Base-by-base conservation (phyloP, 2,113 vertebrate genomes). In the Chionodraco myersi region DNA sequence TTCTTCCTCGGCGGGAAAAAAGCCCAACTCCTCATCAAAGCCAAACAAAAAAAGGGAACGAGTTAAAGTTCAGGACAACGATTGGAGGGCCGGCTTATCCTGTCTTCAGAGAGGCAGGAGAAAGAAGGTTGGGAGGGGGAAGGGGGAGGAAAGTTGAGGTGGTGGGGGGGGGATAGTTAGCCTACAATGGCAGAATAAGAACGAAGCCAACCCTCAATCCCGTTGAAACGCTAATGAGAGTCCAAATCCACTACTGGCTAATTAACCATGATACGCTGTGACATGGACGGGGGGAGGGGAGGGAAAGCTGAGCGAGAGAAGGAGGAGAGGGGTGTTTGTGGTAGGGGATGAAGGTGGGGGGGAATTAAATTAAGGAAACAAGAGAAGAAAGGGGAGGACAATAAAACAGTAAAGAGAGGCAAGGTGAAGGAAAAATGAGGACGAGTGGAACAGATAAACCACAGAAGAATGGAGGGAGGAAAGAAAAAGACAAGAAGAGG, bases 241-340 rank as follows among this genome's bases (percentile, higher is more conserved):
- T 80, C 75, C 88, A 90, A 83, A 88, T 87, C 74, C 86, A 92
- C 89, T 72, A 70, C 79, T 76, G 84, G 85, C 88, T 94, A 93
- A 94, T 94, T 94, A 94, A 80, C 86, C 87, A 82, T 89, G 91
- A 92, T 92, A 91, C 90, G 82, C 86, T 78, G 82, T 88, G 91
- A 92, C 89, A 92, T 82, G 76, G 80, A 77, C 72, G 71, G 57
- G 83, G 66, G 53, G 72, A 77, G 47, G 67, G 78, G 58, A 75
- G 72, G 67, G 74, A 30, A 54, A 47, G 63, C 21, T 76, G 73
- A 51, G 52, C 56, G 56, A 62, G 57, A 65, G 51, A 9, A 6
- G 73, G 57, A 18, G 58, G 23, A 45, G 67, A 45, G 45, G 23
- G 67, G 9, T 3, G 15, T 18, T 4, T 21, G 26, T 14, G 56